Percentiles rank a stretch among this genome's conserved stretches.
Evolutionary conservation across 2,113 vertebrate genomes (phyloP).

Genomic region (Mirza zaza): DNA sequence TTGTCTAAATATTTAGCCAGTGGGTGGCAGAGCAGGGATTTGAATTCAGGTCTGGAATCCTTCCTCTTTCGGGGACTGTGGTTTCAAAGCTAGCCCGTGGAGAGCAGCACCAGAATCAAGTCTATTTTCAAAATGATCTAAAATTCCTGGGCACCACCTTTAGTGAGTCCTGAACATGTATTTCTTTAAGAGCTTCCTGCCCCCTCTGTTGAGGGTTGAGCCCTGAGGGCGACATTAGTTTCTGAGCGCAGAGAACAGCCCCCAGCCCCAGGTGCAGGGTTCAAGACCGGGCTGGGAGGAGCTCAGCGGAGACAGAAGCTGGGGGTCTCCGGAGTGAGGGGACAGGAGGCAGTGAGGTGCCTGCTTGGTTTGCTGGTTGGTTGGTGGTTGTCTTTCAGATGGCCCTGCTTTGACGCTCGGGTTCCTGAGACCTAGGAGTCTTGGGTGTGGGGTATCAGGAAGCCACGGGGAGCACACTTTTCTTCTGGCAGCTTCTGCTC

Average conservation of each 20-base stretch:
- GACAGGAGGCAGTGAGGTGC: too few species aligned
- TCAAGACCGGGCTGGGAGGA: neutral
- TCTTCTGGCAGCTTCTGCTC: neutral
- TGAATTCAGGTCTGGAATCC: neutral
- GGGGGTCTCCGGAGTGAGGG: neutral
- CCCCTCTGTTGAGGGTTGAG: neutral
- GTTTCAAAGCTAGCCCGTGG: neutral
- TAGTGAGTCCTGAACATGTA: neutral
- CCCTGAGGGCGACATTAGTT: neutral
- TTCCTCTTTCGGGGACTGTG: neutral
- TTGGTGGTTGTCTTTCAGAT: neutral
- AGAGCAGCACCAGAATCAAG: neutral
- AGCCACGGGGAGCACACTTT: neutral
- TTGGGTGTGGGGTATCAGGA: neutral
- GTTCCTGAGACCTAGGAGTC: neutral
- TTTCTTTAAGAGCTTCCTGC: neutral
- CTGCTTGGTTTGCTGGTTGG: neutral
- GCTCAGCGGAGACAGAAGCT: neutral
- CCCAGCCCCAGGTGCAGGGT: fast-evolving
- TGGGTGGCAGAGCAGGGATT: neutral
- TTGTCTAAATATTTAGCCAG: neutral
- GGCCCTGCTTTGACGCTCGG: neutral
- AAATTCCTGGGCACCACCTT: neutral
- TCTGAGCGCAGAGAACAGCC: neutral
- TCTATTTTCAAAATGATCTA: neutral